Evolutionary conservation across 2,888 invertebrate species (phyloP).

Genomic region (Tinea trinotella): DNA sequence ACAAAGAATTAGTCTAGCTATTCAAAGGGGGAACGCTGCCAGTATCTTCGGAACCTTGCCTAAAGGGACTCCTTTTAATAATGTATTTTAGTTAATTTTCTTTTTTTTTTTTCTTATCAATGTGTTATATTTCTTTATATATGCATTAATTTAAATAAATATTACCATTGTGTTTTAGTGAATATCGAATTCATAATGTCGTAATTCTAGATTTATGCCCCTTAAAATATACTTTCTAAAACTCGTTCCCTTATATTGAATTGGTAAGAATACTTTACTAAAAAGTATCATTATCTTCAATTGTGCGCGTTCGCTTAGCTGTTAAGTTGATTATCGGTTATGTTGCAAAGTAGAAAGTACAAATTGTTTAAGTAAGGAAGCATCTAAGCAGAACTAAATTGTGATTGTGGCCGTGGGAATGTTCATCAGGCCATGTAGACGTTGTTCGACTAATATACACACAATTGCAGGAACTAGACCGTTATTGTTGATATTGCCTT

Average conservation of each 20-base stretch:
- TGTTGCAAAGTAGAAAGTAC: slow-evolving; percentile 8
- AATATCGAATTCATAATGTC: too few species aligned
- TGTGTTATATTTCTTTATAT: too few species aligned
- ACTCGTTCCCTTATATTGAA: neutral
- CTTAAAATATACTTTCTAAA: neutral
- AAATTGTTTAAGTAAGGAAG: slow-evolving; percentile 3
- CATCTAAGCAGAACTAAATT: slow-evolving; percentile 9
- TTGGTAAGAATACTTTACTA: slow-evolving; percentile 1
- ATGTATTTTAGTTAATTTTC: too few species aligned
- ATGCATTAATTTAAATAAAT: too few species aligned
- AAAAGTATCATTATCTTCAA: slow-evolving; percentile 6
- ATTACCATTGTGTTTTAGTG: too few species aligned
- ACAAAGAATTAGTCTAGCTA: too few species aligned
- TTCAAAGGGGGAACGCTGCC: too few species aligned
- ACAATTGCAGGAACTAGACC: slow-evolving; percentile 14
- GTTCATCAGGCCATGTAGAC: slow-evolving; percentile 10
- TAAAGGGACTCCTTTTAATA: too few species aligned
- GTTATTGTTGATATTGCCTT: neutral
- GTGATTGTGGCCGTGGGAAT: slow-evolving; percentile 14
- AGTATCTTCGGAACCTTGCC: too few species aligned
- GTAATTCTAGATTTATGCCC: neutral
- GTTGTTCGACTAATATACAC: slow-evolving; percentile 7
- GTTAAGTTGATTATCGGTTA: slow-evolving; percentile 10
- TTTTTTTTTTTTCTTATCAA: too few species aligned
- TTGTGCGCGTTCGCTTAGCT: slow-evolving; percentile 1